Evolutionary conservation across 2,113 vertebrate species (phyloP).

Genomic region (Shinisaurus crocodilurus): DNA sequence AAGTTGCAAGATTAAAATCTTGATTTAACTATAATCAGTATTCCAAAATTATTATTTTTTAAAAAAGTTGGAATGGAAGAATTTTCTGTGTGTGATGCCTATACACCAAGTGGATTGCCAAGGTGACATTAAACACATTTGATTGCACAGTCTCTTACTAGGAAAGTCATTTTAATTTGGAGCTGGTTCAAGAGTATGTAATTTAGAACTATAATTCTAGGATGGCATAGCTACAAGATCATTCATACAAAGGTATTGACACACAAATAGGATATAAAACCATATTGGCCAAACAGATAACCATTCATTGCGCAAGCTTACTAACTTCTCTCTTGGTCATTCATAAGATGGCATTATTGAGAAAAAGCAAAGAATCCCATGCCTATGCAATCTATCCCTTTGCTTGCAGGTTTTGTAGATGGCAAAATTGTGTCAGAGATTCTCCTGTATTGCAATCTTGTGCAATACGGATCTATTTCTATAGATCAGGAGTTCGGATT

Average conservation of each 20-base stretch:
- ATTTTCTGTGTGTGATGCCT: neutral
- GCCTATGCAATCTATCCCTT: neutral
- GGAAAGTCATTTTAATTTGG: neutral
- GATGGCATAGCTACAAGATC: neutral
- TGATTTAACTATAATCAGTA: slow-evolving; percentile 4
- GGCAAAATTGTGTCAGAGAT: neutral
- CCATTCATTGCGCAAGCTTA: neutral
- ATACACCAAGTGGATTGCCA: neutral
- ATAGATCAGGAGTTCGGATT: neutral
- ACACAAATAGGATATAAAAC: neutral
- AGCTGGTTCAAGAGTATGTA: neutral
- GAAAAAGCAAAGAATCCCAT: neutral
- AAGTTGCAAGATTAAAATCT: slow-evolving; percentile 16
- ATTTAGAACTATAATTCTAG: neutral
- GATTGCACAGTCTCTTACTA: neutral
- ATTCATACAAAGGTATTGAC: rapidly evolving
- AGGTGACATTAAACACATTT: neutral
- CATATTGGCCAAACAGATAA: neutral
- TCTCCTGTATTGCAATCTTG: neutral
- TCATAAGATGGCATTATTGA: neutral
- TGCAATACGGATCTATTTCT: neutral
- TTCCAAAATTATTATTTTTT: slow-evolving; percentile 2
- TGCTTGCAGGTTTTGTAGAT: neutral
- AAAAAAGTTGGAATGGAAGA: neutral
- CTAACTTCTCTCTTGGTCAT: neutral